phyloP scores from a whole-genome alignment of 2,797 vertebrate genomes.

The Champsocephalus gunnari region DNA sequence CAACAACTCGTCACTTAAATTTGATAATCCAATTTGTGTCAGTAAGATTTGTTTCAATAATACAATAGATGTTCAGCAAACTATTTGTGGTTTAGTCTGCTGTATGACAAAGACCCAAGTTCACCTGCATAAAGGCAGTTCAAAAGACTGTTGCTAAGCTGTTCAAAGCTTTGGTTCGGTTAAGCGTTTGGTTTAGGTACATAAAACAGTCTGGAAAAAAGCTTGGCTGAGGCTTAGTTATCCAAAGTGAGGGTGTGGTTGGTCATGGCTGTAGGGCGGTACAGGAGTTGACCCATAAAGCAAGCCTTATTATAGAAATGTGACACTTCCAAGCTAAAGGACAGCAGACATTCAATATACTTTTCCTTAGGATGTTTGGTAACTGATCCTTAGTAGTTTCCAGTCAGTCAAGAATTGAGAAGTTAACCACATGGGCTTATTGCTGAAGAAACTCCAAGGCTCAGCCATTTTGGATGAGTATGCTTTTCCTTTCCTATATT shows the following conservation, averaged over 20 bases:
- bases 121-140: not conserved
- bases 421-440: not conserved
- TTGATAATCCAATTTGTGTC: not conserved
- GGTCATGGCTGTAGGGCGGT: not conserved
- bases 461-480: conserved; percentile 2
- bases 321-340: not conserved
- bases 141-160: not conserved
- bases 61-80: no score
- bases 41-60: no score
- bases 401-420: not conserved
- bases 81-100: not conserved
- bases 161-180: not conserved
- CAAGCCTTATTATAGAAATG: not conserved
- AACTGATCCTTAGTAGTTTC: not conserved
- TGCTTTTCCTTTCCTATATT: conserved; percentile 10
- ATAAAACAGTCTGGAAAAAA: not conserved
- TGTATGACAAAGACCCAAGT: not conserved
- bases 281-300: not conserved
- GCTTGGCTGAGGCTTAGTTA: not conserved
- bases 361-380: not conserved
- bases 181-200: conserved; percentile 14
- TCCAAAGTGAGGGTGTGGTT: not conserved
- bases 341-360: not conserved
- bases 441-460: not conserved
- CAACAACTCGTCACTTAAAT: no score